Base-by-base conservation (phyloP, 2,797 vertebrate species). In the Schizopygopsis pylzovi region DNA sequence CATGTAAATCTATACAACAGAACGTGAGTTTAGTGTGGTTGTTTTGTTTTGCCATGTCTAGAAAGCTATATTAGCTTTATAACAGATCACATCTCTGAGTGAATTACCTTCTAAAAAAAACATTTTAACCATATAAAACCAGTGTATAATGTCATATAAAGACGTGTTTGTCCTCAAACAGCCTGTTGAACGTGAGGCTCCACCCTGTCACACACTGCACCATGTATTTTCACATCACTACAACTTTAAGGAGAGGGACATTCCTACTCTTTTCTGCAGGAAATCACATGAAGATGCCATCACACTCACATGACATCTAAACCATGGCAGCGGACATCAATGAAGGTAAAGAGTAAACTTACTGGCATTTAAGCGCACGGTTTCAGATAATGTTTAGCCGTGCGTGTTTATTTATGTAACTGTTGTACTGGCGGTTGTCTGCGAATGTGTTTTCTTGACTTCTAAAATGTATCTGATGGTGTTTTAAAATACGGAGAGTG, bases 271-370 rank as follows among this genome's bases (percentile, higher is more conserved):
- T 89, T 91, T 90, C 89, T 91, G 86, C 94, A 95, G 95, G 95
- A 96, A 96, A 96, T 96, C 96, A 96, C 95, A 96, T 96, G 95
- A 94, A 94, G 93, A 91, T 94, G 93, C 93, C 91, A 89, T 89
- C 76, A 87, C 22, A 88, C 95, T 96, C 95, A 96, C 95, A 96
- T 96, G 95, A 96, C 95, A 92, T 13, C 88, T 85, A 90, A 92
- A 87, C 90, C 90, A 96, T 96, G 96, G 96, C 94, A 93, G 95
- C 86, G 85, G 95, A 94, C 91, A 94, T 96, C 90, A 94, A 91
- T 94, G 95, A 96, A 95, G 96, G 96, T 95, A 96, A 90, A 37
- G 22, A 20, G 12, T 4, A 9, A 79, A 85, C 54, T 13, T 0
- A 65, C 63, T 28, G 0, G 5, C 3, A 22, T 77, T 81, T 59